A percentile compares a stretch with the other conserved stretches of the same genome.
These are phyloP conservation scores for Cyphomyrmex costatus DNA, from an alignment of 1,140 invertebrate species.

Conservation along the genomic window DNA sequence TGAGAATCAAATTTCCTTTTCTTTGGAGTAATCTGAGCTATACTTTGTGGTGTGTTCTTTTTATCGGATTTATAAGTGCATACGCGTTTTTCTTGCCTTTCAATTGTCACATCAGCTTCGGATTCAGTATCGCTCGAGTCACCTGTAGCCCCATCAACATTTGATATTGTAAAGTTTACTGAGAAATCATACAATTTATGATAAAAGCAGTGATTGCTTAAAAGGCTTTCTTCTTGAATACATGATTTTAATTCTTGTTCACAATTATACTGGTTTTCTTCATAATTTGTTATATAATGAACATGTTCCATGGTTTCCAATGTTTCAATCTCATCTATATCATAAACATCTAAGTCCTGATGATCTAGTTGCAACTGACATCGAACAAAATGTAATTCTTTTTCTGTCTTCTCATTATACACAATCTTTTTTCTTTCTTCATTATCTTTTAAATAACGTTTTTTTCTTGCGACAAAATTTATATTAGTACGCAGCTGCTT, in stretches of 20 bases:
- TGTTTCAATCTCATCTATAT: constrained; percentile 48
- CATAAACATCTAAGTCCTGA: constrained; percentile 66
- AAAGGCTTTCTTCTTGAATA: neutral
- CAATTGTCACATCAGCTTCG: constrained; percentile 75
- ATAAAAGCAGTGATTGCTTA: neutral
- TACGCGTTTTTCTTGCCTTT: constrained; percentile 75
- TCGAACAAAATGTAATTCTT: neutral
- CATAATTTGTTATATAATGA: neutral
- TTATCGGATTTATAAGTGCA: constrained; percentile 78
- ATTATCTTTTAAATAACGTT: neutral
- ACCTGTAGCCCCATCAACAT: constrained; percentile 55
- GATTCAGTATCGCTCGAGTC: constrained; percentile 69
- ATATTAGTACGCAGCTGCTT: no score
- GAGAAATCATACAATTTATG: neutral
- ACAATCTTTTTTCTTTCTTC: neutral
- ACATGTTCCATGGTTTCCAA: constrained; percentile 14
- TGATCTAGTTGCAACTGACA: constrained; percentile 44
- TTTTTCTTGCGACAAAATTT: neutral
- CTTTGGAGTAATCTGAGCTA: constrained; percentile 67
- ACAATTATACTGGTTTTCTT: neutral
- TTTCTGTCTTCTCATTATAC: neutral
- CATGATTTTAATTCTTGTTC: neutral
- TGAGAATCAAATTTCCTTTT: constrained; percentile 73
- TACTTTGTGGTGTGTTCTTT: constrained; percentile 1
- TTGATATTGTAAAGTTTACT: constrained; percentile 44